Evolutionary conservation across 1,140 invertebrate genomes (phyloP).

Genomic region (Ptiloglossa arizonensis): DNA sequence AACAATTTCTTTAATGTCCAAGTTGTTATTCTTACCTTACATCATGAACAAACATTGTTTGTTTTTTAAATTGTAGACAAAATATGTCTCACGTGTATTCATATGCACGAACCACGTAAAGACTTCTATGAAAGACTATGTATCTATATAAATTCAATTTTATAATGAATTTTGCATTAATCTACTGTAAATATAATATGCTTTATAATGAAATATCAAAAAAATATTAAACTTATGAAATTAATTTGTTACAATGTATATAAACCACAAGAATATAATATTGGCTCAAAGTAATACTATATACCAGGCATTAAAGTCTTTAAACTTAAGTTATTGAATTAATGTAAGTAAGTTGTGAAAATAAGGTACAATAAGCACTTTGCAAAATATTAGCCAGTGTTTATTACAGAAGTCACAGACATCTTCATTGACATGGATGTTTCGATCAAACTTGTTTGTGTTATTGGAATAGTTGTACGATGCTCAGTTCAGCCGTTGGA

Average conservation of each 20-base stretch:
- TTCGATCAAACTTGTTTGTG: background rate
- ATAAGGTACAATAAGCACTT: slow-evolving; percentile 5
- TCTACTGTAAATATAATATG: slow-evolving; percentile 38
- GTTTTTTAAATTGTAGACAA: background rate
- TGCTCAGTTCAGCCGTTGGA: slow-evolving; percentile 13
- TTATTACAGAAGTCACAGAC: slow-evolving; percentile 65
- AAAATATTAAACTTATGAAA: background rate
- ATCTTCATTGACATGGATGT: slow-evolving; percentile 45
- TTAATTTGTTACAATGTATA: no score
- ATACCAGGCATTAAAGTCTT: background rate
- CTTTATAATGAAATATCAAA: background rate
- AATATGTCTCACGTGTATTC: background rate
- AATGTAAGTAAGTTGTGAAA: background rate
- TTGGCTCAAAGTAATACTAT: background rate
- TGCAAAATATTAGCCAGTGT: slow-evolving; percentile 66
- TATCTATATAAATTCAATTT: slow-evolving; percentile 14
- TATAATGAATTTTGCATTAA: slow-evolving; percentile 19
- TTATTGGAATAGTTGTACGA: slow-evolving; percentile 1
- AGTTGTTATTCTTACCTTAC: background rate
- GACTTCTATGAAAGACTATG: background rate
- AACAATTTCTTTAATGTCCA: slow-evolving; percentile 51
- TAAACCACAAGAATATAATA: background rate
- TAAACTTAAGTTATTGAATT: background rate
- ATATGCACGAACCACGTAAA: background rate
- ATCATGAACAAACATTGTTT: background rate